Base-by-base conservation (phyloP, 2,888 invertebrate species). In the Parascotia fuliginaria region DNA sequence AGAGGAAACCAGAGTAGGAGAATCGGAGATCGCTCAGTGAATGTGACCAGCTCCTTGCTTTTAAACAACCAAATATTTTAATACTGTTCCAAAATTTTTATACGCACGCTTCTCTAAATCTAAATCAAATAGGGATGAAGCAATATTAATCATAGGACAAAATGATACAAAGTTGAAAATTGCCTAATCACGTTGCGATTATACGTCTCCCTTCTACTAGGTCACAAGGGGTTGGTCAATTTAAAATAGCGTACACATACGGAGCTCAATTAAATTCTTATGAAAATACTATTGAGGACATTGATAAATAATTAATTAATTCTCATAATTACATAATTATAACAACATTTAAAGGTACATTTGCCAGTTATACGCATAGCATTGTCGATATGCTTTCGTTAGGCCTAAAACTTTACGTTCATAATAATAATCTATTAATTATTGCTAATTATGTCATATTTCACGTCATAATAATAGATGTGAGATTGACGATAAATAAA, bases 251-350 rank as follows among this genome's bases (percentile, higher is more conserved):
- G 39, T 33, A 38, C 45, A 50, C 48, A 45, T 6, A 48, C 12
- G 41, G 52, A 71, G 72, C 70, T 73, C 72, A 71, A 71, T 71
- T 64, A 34, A 42, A 48, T 58, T 61, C 63, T 70, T 65, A 70
- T 71, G 73, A 66, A 40, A 39, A 47, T 46, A 48, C 38, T 32
- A 44, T 40, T 40, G 33, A 16, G 28, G 11, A 38, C 11, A 5
- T 19, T 19, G 34, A 12, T 31, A 19, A 15, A 45, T 24, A 45
- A 39, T 32, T 13, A 31, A 29, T 16, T 27, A 27, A 11, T 27
- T 28, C n/a, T n/a, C n/a, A n/a, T n/a, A n/a, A n/a, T n/a, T n/a
- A n/a, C n/a, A 36, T 24, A 16, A 13, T 22, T 13, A 38, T 31
- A 31, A 11, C 19, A 11, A 31, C 31, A 11, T 13, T 19, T 16